These are phyloP conservation scores for Montipora sp. DNA, from an alignment of 64 coral and sea anemone species.

Conservation along the genomic window DNA sequence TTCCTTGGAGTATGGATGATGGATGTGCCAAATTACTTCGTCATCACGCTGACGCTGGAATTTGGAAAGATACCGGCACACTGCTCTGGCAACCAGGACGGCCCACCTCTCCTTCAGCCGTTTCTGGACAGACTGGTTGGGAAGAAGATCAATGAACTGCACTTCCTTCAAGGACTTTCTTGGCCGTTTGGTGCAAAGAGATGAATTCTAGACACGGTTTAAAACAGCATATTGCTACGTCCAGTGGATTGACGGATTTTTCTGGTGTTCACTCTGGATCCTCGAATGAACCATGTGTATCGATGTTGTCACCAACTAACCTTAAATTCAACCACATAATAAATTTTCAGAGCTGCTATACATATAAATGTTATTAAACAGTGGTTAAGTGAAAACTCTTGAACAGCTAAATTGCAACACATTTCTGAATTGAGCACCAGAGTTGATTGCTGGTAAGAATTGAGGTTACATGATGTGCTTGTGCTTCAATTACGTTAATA, in stretches of 20 bases:
- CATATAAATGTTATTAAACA: too few relatives aligned
- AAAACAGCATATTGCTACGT: slow-evolving; percentile 39
- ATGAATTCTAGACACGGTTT: neutral
- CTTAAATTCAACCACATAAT: neutral
- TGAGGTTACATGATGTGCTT: too few relatives aligned
- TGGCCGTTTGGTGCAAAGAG: neutral
- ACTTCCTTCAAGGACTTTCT: neutral
- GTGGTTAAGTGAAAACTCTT: too few relatives aligned
- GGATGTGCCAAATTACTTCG: slow-evolving; percentile 38
- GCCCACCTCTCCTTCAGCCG: slow-evolving; percentile 21
- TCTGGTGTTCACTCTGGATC: slow-evolving; percentile 13
- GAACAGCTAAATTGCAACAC: too few relatives aligned
- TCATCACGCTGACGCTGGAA: slow-evolving; percentile 3
- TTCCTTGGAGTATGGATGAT: slow-evolving; percentile 3
- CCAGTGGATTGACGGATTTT: slow-evolving; percentile 57
- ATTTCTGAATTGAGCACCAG: too few relatives aligned
- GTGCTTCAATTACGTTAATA: too few relatives aligned
- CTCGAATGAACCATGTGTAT: slow-evolving; percentile 34
- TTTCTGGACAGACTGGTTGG: neutral
- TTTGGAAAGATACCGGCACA: neutral
- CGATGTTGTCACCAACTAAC: slow-evolving; percentile 57
- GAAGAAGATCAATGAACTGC: slow-evolving; percentile 29
- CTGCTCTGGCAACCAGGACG: slow-evolving; percentile 2
- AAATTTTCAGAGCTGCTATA: too few relatives aligned
- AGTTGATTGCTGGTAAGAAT: too few relatives aligned